Evolutionary conservation across 2,888 invertebrate species (phyloP).

Genomic region (Pandemis corylana): DNA sequence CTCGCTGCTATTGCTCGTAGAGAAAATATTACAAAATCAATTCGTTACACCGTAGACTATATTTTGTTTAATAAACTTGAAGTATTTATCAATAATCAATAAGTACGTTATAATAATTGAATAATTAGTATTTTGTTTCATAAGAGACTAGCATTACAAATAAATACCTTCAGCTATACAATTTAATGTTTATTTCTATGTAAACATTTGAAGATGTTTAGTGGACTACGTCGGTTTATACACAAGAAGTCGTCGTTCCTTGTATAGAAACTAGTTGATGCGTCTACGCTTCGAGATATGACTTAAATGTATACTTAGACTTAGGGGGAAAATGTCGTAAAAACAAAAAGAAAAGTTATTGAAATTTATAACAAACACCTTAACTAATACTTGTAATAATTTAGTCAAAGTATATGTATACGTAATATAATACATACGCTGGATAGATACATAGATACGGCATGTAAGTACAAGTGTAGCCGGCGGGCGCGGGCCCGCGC

Average conservation of each 20-base stretch:
- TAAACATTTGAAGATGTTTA: slow-evolving; percentile 83
- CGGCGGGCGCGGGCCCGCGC: slow-evolving; percentile 55
- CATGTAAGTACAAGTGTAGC: slow-evolving; percentile 23
- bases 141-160: slow-evolving; percentile 85
- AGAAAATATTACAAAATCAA: slow-evolving; percentile 82
- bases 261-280: slow-evolving; percentile 75
- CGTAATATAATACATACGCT: slow-evolving; percentile 31
- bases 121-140: slow-evolving; percentile 85
- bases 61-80: slow-evolving; percentile 83
- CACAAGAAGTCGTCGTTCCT: slow-evolving; percentile 72
- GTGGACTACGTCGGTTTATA: slow-evolving; percentile 79
- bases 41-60: slow-evolving; percentile 83
- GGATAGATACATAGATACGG: slow-evolving; percentile 29
- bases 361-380: slow-evolving; percentile 85
- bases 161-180: slow-evolving; percentile 85
- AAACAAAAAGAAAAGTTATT: slow-evolving; percentile 81
- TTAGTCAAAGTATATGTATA: slow-evolving; percentile 70
- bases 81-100: slow-evolving; percentile 85
- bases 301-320: slow-evolving; percentile 83
- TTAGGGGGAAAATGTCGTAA: slow-evolving; percentile 82
- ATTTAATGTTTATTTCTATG: slow-evolving; percentile 83
- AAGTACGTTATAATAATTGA: slow-evolving; percentile 85
- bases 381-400: slow-evolving; percentile 82
- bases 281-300: slow-evolving; percentile 83
- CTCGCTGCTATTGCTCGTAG: slow-evolving; percentile 74